Evolutionary conservation across 2,888 invertebrate species (phyloP).

Genomic region (Lysandra bellargus): DNA sequence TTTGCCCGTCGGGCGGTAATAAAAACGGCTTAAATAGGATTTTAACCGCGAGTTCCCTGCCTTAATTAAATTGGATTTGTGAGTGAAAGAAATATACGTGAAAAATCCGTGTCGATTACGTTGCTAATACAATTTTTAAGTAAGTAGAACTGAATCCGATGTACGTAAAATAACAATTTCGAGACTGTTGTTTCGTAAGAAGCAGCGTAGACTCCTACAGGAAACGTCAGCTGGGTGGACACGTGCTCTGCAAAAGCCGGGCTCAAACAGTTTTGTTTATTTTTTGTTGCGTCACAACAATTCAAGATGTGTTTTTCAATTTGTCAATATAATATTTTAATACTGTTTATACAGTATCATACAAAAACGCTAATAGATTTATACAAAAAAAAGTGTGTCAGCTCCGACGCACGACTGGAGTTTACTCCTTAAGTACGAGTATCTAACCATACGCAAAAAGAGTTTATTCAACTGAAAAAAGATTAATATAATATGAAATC

Average conservation of each 20-base stretch:
- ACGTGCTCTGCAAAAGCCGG: constrained; percentile 39
- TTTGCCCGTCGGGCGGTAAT: constrained; percentile 78
- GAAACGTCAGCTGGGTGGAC: constrained; percentile 63
- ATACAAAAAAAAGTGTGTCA: neutral
- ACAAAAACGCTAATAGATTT: neutral
- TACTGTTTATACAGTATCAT: neutral
- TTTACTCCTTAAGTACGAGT: no score
- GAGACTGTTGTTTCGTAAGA: constrained; percentile 45
- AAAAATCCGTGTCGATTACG: constrained; percentile 78
- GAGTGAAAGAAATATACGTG: constrained; percentile 78
- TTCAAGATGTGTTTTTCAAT: no score
- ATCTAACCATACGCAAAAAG: no score
- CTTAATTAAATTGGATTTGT: constrained; percentile 81
- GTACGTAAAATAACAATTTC: neutral
- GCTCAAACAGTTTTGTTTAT: neutral
- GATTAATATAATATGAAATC: no score
- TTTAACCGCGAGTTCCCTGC: constrained; percentile 79
- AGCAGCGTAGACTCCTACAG: constrained; percentile 50
- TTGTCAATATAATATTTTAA: no score
- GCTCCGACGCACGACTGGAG: no score
- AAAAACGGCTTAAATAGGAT: constrained; percentile 81
- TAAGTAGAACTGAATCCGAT: neutral
- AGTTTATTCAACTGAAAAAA: no score
- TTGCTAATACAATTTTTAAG: constrained; percentile 43
- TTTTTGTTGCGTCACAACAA: neutral